phyloP scores from a whole-genome alignment of 2,888 invertebrate species.

The Allolobophora icterica region DNA sequence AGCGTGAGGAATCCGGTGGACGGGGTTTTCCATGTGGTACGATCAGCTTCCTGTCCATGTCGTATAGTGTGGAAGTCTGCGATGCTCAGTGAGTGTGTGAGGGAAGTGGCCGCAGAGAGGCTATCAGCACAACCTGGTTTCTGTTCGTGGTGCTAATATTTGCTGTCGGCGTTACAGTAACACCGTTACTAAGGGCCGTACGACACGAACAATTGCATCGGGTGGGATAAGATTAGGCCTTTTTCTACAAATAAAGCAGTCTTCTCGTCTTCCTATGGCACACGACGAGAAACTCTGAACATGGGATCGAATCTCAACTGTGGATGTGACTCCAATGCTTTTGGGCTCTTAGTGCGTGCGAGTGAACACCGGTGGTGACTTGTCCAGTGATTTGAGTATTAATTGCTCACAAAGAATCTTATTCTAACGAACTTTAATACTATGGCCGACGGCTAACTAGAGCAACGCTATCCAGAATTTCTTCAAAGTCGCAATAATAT shows the following conservation, averaged over 20 bases:
- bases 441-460: neutral
- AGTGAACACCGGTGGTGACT: neutral
- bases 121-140: constrained; percentile 17
- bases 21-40: neutral
- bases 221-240: neutral
- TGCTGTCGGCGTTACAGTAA: constrained; percentile 17
- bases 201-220: neutral
- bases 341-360: neutral
- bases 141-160: neutral
- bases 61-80: neutral
- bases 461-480: neutral
- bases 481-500: neutral
- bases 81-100: neutral
- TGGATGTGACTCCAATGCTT: neutral
- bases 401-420: neutral
- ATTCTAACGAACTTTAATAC: no score
- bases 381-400: neutral
- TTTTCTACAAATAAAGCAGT: neutral
- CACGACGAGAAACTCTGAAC: neutral
- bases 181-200: neutral
- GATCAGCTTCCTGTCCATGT: neutral
- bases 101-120: neutral
- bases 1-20: neutral
- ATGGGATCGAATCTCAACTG: neutral
- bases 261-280: neutral